Conservation (phyloP, 2,888 invertebrate genomes). For the Diabrotica balteata region DNA sequence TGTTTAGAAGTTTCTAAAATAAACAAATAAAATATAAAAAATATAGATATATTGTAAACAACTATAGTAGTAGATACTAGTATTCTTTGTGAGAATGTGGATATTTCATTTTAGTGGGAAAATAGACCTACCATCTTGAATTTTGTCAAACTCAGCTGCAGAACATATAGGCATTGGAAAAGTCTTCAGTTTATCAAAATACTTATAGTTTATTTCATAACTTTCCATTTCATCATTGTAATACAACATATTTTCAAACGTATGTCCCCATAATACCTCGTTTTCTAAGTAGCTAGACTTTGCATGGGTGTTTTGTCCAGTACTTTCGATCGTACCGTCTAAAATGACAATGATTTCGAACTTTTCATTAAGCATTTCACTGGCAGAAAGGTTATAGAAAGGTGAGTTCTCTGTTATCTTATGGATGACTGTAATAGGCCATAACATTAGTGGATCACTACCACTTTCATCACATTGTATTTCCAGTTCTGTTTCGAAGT, state of each 20-base stretch:
- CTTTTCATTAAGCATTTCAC: constrained; percentile 77
- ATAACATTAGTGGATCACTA: constrained; percentile 90
- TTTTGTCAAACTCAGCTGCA: constrained; percentile 65
- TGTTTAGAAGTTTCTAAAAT: too few species aligned
- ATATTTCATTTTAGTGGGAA: too few species aligned
- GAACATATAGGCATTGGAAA: constrained; percentile 88
- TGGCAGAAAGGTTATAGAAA: constrained; percentile 85
- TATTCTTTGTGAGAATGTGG: too few species aligned
- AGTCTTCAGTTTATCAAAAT: constrained; percentile 83
- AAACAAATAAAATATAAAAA: too few species aligned
- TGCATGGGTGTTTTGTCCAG: constrained; percentile 74
- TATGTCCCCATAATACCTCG: constrained; percentile 88
- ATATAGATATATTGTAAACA: too few species aligned
- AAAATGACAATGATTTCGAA: constrained; percentile 88
- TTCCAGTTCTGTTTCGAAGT: constrained; percentile 71
- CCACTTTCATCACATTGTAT: constrained; percentile 74
- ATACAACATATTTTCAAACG: constrained; percentile 80
- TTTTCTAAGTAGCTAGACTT: constrained; percentile 80
- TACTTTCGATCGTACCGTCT: constrained; percentile 90
- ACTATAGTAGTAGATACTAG: too few species aligned
- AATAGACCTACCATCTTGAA: too few species aligned
- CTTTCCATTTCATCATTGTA: constrained; percentile 75
- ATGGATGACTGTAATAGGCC: constrained; percentile 94
- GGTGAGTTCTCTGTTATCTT: constrained; percentile 86
- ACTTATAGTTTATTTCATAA: constrained; percentile 87